These are phyloP conservation scores for Sinohyriopsis cumingii DNA, from an alignment of 2,888 invertebrate genomes.

Conservation along the genomic window DNA sequence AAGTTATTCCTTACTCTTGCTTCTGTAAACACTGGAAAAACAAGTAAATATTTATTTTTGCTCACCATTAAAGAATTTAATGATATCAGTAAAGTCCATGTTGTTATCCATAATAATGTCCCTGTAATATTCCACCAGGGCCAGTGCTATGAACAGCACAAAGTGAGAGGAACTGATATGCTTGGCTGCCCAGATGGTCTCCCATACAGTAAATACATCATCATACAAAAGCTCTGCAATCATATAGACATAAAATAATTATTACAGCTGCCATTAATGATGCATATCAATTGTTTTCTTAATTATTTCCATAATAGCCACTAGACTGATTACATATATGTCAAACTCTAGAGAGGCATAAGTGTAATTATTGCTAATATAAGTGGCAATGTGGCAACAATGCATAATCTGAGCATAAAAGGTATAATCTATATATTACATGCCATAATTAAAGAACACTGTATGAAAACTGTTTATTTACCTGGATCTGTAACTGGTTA, in stretches of 20 bases:
- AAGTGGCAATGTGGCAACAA: no score
- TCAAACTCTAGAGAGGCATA: no score
- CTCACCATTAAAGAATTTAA: slow-evolving; percentile 97
- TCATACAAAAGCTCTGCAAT: slow-evolving; percentile 87
- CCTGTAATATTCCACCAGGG: slow-evolving; percentile 91
- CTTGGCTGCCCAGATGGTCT: slow-evolving; percentile 95
- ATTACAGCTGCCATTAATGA: background rate
- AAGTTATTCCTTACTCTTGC: no score
- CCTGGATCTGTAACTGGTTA: no score
- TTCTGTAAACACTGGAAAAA: no score
- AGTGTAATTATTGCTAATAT: no score
- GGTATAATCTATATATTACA: no score
- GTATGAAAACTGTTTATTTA: no score
- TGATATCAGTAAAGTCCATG: slow-evolving; percentile 98
- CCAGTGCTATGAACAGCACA: slow-evolving; percentile 92
- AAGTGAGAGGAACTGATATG: slow-evolving; percentile 90
- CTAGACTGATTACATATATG: no score
- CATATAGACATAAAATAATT: background rate
- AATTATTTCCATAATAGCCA: background rate
- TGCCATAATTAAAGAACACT: no score
- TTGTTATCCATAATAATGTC: slow-evolving; percentile 95
- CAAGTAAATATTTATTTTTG: slow-evolving; percentile 1
- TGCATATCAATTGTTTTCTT: background rate
- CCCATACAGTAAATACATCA: slow-evolving; percentile 95
- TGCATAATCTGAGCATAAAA: no score